Evolutionary conservation across 2,888 invertebrate species (phyloP), one percentile per base, ranked within the genome.

Genomic region (Spilosoma lubricipeda): DNA sequence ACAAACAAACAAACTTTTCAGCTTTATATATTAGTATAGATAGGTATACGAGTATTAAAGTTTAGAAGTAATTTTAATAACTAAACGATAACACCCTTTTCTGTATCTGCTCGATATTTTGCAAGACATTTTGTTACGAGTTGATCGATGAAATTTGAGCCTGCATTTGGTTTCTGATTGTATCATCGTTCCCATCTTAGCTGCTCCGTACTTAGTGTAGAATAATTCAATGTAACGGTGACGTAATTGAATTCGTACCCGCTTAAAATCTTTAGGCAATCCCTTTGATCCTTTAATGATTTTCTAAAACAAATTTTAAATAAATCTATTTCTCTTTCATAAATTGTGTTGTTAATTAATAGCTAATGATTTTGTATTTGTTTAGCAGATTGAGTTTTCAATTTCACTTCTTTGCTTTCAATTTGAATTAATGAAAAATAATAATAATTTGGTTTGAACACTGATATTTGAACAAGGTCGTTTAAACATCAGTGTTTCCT

Each of bases 211-310:
- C 63, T 63, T 63, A 63, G 63, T 63, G 63, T 63, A 63, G 63
- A 30, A 30, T 63, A 63, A 63, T 63, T 77, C 36, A 71, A 70
- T 77, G 66, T 79, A 76, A 73, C 73, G 33, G 70, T 71, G 66
- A 66, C 63, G 13, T 52, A 68, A 23, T 23, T 23, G 52, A 39
- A 67, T 65, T 69, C 75, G 42, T 30, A 63, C 30, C 63, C 63
- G 63, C 18, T 30, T 63, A 30, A 63, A 63, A 30, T 30, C 30
- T n/a, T 67, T 73, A 67, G 73, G 48, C 59, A 68, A 27, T 36
- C n/a, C 66, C 48, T 66, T 11, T 69, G 65, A 72, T 48, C 39
- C 3, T 66, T 27, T 68, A n/a, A 66, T 18, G 36, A 65, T 70
- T 74, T 27, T n/a, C 30, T 33, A 33, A 59, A 75, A 67, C 48